Evolutionary conservation across 1,140 invertebrate genomes (phyloP), one percentile per base, ranked within the genome.

Genomic region (Bemisia tabaci): DNA sequence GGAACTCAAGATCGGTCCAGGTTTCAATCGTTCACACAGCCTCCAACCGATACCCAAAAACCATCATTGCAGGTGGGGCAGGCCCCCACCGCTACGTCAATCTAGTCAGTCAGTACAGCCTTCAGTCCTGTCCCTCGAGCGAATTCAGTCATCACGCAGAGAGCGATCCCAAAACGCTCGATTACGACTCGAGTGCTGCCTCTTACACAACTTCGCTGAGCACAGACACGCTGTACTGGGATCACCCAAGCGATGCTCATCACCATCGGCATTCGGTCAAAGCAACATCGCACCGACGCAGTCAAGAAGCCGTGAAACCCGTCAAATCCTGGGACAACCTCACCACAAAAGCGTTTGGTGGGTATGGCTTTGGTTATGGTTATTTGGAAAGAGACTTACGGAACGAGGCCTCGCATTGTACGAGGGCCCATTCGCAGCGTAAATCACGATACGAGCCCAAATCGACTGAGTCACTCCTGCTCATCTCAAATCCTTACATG

Each of bases 251-350:
- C 11, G 70, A 71, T 24, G 68, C 68, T n/a, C 62, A 60, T 5
- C 66, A 70, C 2, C 69, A 72, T 1, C 71, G 72, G 24, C 73
- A 73, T 66, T 74, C 73, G 12, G 69, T 73, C 27, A 74, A 74
- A 62, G 71, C 70, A 2, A 65, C 68, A 21, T 70, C 72, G 2
- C n/a, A 65, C 64, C 73, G 83, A 58, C 33, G 33, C 33, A 48
- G 17, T 48, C 33, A 48, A 48, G 33, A 48, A 48, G 33, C 33
- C 17, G 84, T 82, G 0, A 90, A 92, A 72, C 90, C 90, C 2
- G 69, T 70, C 2, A 91, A 92, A 73, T 92, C 89, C 0, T 92
- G 90, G 89, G 90, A 92, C 72, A 92, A 92, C 79, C 77, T 93
- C 23, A 86, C 88, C 0, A 90, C 88, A 0, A 91, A 91, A 78